Evolutionary conservation across 2,113 vertebrate species (phyloP).

Genomic region (Gadus chalcogrammus): DNA sequence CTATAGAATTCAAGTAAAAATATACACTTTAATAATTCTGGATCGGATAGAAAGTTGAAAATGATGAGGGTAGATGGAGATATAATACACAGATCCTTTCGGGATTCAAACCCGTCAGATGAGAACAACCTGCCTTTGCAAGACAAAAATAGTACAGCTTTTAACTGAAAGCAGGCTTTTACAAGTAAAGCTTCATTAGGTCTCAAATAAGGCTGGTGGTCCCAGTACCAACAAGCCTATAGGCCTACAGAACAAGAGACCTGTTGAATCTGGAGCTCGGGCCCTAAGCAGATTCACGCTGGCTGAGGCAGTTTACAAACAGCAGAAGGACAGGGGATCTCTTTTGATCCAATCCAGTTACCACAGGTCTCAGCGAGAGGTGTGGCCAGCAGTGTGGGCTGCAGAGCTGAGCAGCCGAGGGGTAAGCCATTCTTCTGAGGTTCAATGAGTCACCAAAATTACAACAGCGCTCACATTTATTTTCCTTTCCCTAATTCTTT

Average conservation of each 20-base stretch:
- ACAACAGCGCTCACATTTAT: neutral
- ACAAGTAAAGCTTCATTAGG: too few species aligned
- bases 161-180: too few species aligned
- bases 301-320: neutral
- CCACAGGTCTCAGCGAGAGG: conserved; percentile 1
- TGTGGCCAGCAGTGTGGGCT: conserved; percentile 25
- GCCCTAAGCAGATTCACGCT: conserved; percentile 11
- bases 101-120: too few species aligned
- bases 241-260: conserved; percentile 20
- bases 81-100: too few species aligned
- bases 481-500: neutral
- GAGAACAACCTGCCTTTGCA: too few species aligned
- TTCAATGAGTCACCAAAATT: conserved; percentile 18
- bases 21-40: too few species aligned
- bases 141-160: too few species aligned
- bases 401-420: conserved; percentile 1
- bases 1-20: too few species aligned
- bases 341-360: conserved; percentile 24
- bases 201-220: too few species aligned
- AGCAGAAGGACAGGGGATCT: conserved; percentile 13
- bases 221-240: too few species aligned
- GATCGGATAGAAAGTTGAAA: too few species aligned
- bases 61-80: too few species aligned
- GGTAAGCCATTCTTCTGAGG: conserved; percentile 13
- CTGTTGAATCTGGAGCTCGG: conserved; percentile 36